Evolutionary conservation across 1,140 invertebrate genomes (phyloP).

Genomic region (Kradibia gibbosae): DNA sequence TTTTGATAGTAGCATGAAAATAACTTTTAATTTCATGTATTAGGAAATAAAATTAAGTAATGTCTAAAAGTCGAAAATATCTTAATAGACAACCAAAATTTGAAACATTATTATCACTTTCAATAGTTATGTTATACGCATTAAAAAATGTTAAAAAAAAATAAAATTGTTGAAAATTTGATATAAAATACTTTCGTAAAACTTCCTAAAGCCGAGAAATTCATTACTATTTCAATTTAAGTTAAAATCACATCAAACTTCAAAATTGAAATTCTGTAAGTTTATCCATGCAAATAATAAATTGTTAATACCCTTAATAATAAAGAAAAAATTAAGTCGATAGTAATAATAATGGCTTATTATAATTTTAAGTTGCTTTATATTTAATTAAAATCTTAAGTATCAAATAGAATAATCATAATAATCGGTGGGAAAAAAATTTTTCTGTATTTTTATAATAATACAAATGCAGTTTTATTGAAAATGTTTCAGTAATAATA

Average conservation of each 20-base stretch:
- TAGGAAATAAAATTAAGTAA: not conserved
- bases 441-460: not conserved
- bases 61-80: not conserved
- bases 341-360: not conserved
- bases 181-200: not conserved
- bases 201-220: not conserved
- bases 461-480: not conserved
- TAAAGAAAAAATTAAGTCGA: not conserved
- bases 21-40: not conserved
- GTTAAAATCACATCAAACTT: slow-evolving; percentile 14
- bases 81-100: no score
- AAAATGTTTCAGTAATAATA: not conserved
- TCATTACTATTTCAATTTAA: slow-evolving; percentile 7
- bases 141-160: not conserved
- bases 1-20: not conserved
- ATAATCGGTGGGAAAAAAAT: not conserved
- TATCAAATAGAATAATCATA: not conserved
- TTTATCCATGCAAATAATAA: not conserved
- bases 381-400: not conserved
- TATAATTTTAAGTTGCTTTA: not conserved
- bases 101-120: not conserved
- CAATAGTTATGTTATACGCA: not conserved
- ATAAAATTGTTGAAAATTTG: not conserved
- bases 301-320: not conserved
- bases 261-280: slow-evolving; percentile 4